These are phyloP conservation scores for Microchirus variegatus DNA, from an alignment of 2,797 vertebrate species.

Conservation along the genomic window DNA sequence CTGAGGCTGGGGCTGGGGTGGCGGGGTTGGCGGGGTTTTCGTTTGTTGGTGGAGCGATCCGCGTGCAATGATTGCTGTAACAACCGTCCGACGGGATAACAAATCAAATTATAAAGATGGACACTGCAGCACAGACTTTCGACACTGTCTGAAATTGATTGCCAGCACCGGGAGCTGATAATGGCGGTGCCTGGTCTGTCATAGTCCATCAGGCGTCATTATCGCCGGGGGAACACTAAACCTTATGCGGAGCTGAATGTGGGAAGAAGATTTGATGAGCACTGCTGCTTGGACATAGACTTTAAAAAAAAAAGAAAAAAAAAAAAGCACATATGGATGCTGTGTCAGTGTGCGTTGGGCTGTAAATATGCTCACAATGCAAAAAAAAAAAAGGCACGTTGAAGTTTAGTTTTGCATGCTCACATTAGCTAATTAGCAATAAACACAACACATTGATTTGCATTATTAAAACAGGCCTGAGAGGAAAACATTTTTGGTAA, in stretches of 20 bases:
- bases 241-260: constrained; percentile 56
- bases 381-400: too few relatives aligned
- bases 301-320: too few relatives aligned
- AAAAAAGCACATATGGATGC: background rate
- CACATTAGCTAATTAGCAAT: background rate
- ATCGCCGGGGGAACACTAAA: constrained; percentile 71
- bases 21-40: constrained; percentile 44
- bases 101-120: constrained; percentile 81
- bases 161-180: constrained; percentile 70
- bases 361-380: too few relatives aligned
- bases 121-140: constrained; percentile 61
- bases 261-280: constrained; percentile 36
- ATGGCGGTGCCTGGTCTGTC: constrained; percentile 65
- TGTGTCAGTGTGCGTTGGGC: background rate
- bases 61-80: constrained; percentile 71
- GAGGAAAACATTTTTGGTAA: background rate
- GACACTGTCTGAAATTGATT: constrained; percentile 73
- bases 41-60: constrained; percentile 56
- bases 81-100: constrained; percentile 75
- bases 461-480: background rate
- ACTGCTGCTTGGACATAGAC: constrained; percentile 4
- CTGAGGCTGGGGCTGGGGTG: too few relatives aligned
- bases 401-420: background rate
- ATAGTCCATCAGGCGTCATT: constrained; percentile 77
- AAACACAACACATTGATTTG: background rate